phyloP scores from a whole-genome alignment of 37 sponge, comb jelly and placozoan species.

The Axinella damicornis region DNA sequence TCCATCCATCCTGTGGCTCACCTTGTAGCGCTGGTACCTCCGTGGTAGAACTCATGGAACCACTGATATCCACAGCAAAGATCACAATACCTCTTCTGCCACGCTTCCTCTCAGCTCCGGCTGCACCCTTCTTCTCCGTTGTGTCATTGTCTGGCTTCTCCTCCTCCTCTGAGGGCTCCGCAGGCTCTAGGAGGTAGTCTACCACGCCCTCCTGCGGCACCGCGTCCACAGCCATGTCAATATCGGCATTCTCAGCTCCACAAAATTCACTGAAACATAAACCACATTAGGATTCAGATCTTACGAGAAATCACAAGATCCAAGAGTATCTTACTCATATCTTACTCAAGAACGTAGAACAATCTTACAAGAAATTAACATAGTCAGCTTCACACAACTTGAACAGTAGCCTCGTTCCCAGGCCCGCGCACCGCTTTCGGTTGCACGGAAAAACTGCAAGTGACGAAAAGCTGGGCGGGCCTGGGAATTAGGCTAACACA shows the following conservation, averaged over 20 bases:
- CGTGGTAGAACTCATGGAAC: conserved; percentile 84
- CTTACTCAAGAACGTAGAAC: no score
- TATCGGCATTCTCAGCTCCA: conserved; percentile 67
- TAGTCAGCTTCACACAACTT: no score
- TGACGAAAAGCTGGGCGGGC: no score
- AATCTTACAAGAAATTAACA: no score
- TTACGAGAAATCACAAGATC: no score
- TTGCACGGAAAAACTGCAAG: no score
- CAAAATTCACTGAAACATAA: conserved; percentile 96
- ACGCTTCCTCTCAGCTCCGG: background rate
- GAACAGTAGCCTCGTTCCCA: no score
- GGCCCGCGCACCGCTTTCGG: no score
- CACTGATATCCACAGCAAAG: conserved; percentile 91
- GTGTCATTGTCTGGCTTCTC: conserved; percentile 30
- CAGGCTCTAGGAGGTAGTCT: conserved; percentile 88
- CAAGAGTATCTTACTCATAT: no score
- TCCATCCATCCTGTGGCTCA: background rate
- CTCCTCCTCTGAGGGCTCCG: conserved; percentile 46
- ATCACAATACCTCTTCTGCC: conserved; percentile 69
- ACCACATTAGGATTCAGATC: no score
- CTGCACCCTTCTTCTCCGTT: background rate
- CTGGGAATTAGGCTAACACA: no score
- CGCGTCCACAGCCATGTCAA: conserved; percentile 53
- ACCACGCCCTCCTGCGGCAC: conserved; percentile 24
- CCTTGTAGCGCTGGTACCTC: conserved; percentile 89